A percentile compares a stretch with the other conserved stretches of the same genome.
Evolutionary conservation across 2,113 vertebrate species (phyloP).

Genomic region (Sinocyclocheilus anophthalmus): DNA sequence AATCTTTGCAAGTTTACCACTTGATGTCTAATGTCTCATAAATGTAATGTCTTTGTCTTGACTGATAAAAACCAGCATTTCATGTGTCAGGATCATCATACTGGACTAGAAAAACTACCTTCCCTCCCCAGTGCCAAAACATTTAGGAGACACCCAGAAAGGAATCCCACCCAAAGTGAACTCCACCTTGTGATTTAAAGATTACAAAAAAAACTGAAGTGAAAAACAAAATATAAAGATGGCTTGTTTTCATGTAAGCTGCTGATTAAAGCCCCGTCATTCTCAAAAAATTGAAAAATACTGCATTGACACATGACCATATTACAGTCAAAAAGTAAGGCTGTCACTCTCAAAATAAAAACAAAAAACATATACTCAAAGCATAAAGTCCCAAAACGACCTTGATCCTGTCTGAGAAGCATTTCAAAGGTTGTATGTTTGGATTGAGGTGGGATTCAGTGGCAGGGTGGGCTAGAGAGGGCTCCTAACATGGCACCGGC

Average conservation of each 20-base stretch:
- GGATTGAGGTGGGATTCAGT: constrained; percentile 11
- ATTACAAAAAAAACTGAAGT: background rate
- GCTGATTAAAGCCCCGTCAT: background rate
- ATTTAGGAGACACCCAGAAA: background rate
- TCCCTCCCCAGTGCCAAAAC: background rate
- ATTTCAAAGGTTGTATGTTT: background rate
- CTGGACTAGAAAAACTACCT: background rate
- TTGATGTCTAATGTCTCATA: background rate
- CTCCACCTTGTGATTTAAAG: too few species aligned
- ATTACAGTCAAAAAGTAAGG: constrained; percentile 25
- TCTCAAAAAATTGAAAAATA: background rate
- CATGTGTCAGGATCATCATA: background rate
- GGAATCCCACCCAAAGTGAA: too few species aligned
- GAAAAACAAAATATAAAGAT: background rate
- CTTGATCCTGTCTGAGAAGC: background rate
- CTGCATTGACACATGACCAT: constrained; percentile 15
- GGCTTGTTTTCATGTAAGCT: background rate
- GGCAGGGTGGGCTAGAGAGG: background rate
- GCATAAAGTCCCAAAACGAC: constrained; percentile 26
- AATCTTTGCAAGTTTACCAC: background rate
- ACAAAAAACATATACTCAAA: constrained; percentile 4
- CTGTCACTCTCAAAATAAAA: background rate
- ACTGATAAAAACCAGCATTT: background rate
- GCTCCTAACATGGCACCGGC: background rate
- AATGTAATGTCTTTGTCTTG: background rate